Conservation (phyloP, 2,113 vertebrate genomes). For the Siniperca chuatsi region DNA sequence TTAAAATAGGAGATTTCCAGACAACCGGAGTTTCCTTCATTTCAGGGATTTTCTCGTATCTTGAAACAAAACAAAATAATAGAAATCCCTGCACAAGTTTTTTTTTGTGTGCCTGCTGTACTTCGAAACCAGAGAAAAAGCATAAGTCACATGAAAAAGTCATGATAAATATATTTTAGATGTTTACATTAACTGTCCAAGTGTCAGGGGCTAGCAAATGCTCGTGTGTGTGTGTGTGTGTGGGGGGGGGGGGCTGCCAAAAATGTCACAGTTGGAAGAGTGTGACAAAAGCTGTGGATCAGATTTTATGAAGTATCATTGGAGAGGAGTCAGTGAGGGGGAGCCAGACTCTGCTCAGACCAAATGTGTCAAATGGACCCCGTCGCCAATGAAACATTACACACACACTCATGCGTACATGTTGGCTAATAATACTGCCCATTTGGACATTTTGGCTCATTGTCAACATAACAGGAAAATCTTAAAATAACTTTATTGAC, state of each 20-base stretch:
- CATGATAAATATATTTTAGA: too few relatives aligned
- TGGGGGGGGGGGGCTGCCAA: neutral
- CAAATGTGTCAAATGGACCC: constrained; percentile 12
- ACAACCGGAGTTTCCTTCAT: neutral
- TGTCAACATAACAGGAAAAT: neutral
- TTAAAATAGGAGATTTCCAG: neutral
- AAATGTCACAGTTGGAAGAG: neutral
- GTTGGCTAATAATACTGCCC: neutral
- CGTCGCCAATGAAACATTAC: neutral
- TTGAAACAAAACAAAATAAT: neutral
- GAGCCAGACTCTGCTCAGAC: constrained; percentile 5
- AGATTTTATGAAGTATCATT: constrained; percentile 3
- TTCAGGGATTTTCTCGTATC: neutral
- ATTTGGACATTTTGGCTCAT: neutral
- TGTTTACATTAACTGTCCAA: too few relatives aligned
- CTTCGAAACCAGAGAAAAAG: neutral
- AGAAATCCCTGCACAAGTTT: too few relatives aligned
- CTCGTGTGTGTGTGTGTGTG: too few relatives aligned
- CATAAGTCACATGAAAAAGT: neutral
- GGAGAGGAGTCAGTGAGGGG: neutral
- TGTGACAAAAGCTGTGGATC: neutral
- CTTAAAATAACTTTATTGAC: neutral
- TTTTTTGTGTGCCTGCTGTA: too few relatives aligned
- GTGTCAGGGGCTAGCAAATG: too few relatives aligned
- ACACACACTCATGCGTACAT: constrained; percentile 1